Percentiles rank a stretch among this genome's conserved stretches.
These are phyloP conservation scores for Lepidochrysops patricia DNA, from an alignment of 2,888 invertebrate genomes.

Conservation along the genomic window DNA sequence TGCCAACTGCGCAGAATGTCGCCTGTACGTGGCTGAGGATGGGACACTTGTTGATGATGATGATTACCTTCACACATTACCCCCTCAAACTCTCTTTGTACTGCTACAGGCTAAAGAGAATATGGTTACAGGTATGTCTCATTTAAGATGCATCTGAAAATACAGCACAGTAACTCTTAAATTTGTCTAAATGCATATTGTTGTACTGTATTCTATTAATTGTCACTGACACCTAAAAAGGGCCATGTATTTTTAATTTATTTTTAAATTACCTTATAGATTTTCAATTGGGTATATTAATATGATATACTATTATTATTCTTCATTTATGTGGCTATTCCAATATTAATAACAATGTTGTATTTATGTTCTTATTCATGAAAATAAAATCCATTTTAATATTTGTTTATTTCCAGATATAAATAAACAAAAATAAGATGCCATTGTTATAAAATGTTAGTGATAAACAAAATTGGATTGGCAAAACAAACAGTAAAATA, in stretches of 20 bases:
- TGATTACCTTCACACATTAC: constrained; percentile 83
- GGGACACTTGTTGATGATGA: constrained; percentile 83
- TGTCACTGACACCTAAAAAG: neutral
- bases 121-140: constrained; percentile 74
- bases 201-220: neutral
- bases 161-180: neutral
- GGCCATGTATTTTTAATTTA: too few species aligned
- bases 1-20: constrained; percentile 62
- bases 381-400: too few species aligned
- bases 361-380: too few species aligned
- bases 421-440: neutral
- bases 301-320: too few species aligned
- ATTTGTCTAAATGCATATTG: neutral
- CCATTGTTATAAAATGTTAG: neutral
- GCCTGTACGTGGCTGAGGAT: constrained; percentile 76
- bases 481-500: too few species aligned
- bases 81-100: constrained; percentile 84
- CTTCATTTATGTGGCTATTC: too few species aligned
- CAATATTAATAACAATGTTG: too few species aligned
- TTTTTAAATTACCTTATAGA: too few species aligned
- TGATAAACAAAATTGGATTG: neutral
- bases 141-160: too few species aligned
- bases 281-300: too few species aligned
- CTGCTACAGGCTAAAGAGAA: constrained; percentile 64
- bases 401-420: neutral